Evolutionary conservation across 2,888 invertebrate species (phyloP), one percentile per base, ranked within the genome.

Genomic region (Pristionchus entomophagus): DNA sequence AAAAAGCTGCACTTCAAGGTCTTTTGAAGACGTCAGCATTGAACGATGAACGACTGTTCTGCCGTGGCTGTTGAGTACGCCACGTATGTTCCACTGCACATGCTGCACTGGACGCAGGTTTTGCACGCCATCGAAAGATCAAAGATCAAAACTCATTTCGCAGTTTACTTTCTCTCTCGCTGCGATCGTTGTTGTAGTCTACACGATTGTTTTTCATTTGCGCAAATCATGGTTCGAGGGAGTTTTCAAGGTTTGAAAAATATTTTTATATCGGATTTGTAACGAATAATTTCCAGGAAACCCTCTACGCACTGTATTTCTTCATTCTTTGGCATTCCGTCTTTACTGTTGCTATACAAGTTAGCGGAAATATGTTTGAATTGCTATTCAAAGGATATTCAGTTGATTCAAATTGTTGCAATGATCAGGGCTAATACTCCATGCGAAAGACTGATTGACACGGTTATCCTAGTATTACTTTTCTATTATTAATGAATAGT

Each of bases 191-290:
- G 78, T 80, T 32, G 78, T 80, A 5, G 14, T 49, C 51, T 80
- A 80, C 51, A 80, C 78, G 0, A 17, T 80, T n/a, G 22, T 26
- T 8, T 80, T 51, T 32, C n/a, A 80, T 10, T 41, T 80, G 49
- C 8, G 29, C 22, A 80, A 80, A 22, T 80, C 78, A 14, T 80
- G 78, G 78, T 80, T 80, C 51, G 78, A 80, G 41, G 51, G 51
- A 22, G 78, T 80, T 14, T 80, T 80, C 78, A 49, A 80, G 51
- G 78, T n/a, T n/a, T n/a, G n/a, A n/a, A n/a, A n/a, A n/a, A n/a
- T n/a, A n/a, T n/a, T n/a, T n/a, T n/a, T n/a, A n/a, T n/a, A n/a
- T n/a, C n/a, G n/a, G n/a, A n/a, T 65, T 35, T 3, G 5, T 56
- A n/a, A 56, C n/a, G n/a, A 59, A 59, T 22, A 38, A 69, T 3